Conservation (phyloP, 2,113 vertebrate genomes). For the Cynocephalus volans region DNA sequence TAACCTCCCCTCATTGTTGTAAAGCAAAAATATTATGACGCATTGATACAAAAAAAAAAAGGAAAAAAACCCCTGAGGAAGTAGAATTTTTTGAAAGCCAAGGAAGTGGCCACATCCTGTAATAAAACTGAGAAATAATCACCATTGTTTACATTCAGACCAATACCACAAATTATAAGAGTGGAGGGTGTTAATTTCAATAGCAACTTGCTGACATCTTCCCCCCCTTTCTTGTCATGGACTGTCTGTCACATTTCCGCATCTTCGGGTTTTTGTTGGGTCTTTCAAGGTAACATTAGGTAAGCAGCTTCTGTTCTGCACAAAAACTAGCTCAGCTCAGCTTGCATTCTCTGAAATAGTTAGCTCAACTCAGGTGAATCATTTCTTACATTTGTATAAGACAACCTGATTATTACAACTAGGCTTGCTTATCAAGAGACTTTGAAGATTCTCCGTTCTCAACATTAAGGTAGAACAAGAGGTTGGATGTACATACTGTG, state of each 20-base stretch:
- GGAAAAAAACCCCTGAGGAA: neutral
- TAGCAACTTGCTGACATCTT: constrained; percentile 10
- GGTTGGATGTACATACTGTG: neutral
- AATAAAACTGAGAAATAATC: constrained; percentile 59
- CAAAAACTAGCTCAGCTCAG: constrained; percentile 44
- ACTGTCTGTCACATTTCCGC: constrained; percentile 39
- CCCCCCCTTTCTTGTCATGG: neutral
- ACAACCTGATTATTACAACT: constrained; percentile 46
- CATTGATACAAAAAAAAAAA: neutral
- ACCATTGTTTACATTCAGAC: constrained; percentile 44
- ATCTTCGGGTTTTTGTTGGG: neutral
- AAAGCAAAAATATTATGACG: constrained; percentile 48
- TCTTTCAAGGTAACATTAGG: constrained; percentile 31
- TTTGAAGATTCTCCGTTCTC: constrained; percentile 44
- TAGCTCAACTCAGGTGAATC: constrained; percentile 43
- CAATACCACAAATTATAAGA: neutral
- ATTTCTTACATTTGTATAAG: constrained; percentile 56
- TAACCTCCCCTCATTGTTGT: neutral
- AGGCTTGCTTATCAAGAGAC: neutral
- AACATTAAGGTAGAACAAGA: neutral
- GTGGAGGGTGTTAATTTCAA: neutral
- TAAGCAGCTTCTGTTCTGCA: neutral
- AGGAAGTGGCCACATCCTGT: constrained; percentile 18
- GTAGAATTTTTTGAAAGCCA: constrained; percentile 46
- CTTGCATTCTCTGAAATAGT: constrained; percentile 40